Evolutionary conservation across 2,888 invertebrate species (phyloP).

Genomic region (Entomobrya proxima): DNA sequence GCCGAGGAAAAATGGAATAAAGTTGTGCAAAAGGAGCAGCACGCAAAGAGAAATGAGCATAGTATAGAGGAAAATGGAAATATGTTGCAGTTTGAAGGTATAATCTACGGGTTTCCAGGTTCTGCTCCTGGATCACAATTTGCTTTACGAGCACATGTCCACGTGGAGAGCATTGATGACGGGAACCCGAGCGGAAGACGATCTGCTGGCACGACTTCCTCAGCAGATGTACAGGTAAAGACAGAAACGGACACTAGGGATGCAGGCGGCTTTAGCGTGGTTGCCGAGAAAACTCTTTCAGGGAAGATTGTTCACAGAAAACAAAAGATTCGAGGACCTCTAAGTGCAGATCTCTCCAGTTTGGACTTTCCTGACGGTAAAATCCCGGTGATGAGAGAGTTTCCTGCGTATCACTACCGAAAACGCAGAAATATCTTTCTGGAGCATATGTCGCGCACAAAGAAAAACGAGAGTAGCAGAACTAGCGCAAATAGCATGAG

Average conservation of each 20-base stretch:
- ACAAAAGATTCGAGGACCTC: slow-evolving; percentile 36
- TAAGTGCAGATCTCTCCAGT: slow-evolving; percentile 23
- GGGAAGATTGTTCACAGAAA: slow-evolving; percentile 64
- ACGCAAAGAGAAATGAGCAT: not conserved
- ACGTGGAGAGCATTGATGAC: slow-evolving; percentile 46
- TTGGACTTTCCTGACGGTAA: slow-evolving; percentile 54
- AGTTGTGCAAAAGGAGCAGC: not conserved
- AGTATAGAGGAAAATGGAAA: not conserved
- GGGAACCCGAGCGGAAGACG: not conserved
- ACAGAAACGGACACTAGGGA: no score
- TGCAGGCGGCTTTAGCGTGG: slow-evolving; percentile 2
- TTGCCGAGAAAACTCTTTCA: slow-evolving; percentile 49
- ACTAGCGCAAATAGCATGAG: not conserved
- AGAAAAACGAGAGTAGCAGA: slow-evolving; percentile 6
- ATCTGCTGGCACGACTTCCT: slow-evolving; percentile 2
- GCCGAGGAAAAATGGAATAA: slow-evolving; percentile 45
- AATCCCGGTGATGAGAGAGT: slow-evolving; percentile 65
- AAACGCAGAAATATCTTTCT: slow-evolving; percentile 55
- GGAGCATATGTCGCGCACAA: slow-evolving; percentile 33
- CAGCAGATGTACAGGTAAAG: slow-evolving; percentile 34
- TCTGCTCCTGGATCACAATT: slow-evolving; percentile 68
- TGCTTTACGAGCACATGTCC: slow-evolving; percentile 66
- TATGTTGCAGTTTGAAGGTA: slow-evolving; percentile 68
- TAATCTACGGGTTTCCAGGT: slow-evolving; percentile 72
- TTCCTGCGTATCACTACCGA: slow-evolving; percentile 61